Evolutionary conservation across 1,140 invertebrate species (phyloP).

Genomic region (Drosophila erecta): DNA sequence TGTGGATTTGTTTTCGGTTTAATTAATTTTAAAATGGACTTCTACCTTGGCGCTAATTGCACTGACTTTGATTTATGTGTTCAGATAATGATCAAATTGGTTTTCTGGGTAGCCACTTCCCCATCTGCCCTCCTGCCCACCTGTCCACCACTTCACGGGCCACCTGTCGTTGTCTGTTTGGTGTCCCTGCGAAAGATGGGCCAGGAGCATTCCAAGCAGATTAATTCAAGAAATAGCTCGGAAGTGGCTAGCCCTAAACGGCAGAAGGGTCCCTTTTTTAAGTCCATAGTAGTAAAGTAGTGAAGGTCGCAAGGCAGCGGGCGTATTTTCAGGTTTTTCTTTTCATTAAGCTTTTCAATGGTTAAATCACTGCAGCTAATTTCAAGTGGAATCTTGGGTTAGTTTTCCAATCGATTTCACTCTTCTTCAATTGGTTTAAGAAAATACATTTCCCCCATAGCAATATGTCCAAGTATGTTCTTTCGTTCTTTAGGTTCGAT

Average conservation of each 20-base stretch:
- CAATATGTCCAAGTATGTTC: not conserved
- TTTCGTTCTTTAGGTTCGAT: slow-evolving; percentile 4
- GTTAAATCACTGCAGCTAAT: not conserved
- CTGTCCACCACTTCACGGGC: not conserved
- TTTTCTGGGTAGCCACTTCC: slow-evolving; percentile 34
- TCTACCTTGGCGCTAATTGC: slow-evolving; percentile 60
- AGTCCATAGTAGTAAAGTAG: not conserved
- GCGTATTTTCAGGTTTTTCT: not conserved
- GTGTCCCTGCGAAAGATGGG: slow-evolving; percentile 22
- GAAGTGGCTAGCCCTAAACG: slow-evolving; percentile 8
- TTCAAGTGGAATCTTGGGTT: not conserved
- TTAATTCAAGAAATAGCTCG: slow-evolving; percentile 32
- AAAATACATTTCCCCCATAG: not conserved
- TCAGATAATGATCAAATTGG: slow-evolving; percentile 60
- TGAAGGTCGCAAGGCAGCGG: not conserved
- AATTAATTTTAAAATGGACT: slow-evolving; percentile 61
- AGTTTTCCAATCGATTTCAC: not conserved
- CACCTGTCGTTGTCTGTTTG: slow-evolving; percentile 32
- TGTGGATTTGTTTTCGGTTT: slow-evolving; percentile 62
- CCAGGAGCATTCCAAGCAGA: slow-evolving; percentile 28
- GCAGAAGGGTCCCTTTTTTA: slow-evolving; percentile 16
- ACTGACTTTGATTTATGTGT: slow-evolving; percentile 61
- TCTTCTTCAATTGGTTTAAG: not conserved
- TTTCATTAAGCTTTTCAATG: not conserved
- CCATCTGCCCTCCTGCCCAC: slow-evolving; percentile 5